These are phyloP conservation scores for Willisornis vidua DNA, from an alignment of 2,113 vertebrate genomes.

Conservation along the genomic window DNA sequence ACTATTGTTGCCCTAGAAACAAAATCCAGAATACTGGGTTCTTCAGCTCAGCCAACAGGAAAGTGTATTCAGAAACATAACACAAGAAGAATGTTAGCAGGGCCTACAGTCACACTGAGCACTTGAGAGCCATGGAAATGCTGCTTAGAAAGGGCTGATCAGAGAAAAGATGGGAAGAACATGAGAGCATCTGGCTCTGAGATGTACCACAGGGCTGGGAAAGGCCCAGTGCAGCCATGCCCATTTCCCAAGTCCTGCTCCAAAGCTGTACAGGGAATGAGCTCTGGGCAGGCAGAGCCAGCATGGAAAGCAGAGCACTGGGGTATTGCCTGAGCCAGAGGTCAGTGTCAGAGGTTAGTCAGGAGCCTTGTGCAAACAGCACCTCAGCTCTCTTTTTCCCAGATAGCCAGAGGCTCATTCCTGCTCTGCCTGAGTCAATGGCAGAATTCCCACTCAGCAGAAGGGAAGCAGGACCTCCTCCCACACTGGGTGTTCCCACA, in stretches of 20 bases:
- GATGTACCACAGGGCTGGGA: not conserved
- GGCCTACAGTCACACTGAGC: not conserved
- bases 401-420: conserved; percentile 35
- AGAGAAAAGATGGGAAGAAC: not conserved
- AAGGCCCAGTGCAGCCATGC: not conserved
- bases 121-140: not conserved
- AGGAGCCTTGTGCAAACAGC: not conserved
- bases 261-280: not conserved
- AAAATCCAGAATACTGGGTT: conserved; percentile 49
- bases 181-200: not conserved
- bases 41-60: conserved; percentile 8
- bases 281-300: not conserved
- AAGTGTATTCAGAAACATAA: not conserved
- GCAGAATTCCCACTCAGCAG: conserved; percentile 8
- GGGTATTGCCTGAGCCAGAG: not conserved
- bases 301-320: not conserved
- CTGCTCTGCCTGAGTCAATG: not conserved
- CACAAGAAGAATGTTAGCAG: not conserved
- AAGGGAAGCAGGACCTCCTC: not conserved
- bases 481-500: not conserved
- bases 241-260: not conserved
- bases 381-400: not conserved
- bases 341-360: not conserved
- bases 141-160: not conserved
- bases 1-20: conserved; percentile 93